Conservation (phyloP, 2,113 vertebrate species). For the Callorhinus ursinus region DNA sequence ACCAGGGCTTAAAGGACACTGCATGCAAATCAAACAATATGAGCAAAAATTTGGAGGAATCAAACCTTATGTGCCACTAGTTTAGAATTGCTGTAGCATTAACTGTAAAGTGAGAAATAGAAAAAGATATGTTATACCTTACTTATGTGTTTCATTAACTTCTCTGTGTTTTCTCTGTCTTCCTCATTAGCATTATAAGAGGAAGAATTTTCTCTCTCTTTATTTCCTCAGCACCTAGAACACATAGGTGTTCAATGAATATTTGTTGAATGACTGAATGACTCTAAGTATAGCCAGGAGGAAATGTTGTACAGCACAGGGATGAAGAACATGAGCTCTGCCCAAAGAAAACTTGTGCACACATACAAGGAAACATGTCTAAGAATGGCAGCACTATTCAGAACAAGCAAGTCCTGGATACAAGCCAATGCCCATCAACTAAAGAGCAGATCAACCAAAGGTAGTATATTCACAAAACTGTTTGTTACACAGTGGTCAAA, state of each 20-base stretch:
- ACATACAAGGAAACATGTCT: neutral
- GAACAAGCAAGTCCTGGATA: neutral
- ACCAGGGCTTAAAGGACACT: neutral
- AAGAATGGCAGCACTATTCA: neutral
- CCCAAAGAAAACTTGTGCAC: neutral
- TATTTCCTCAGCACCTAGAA: neutral
- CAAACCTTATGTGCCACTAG: neutral
- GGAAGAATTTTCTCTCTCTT: neutral
- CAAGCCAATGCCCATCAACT: neutral
- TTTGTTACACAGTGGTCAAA: neutral
- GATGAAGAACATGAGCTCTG: neutral
- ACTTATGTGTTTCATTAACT: neutral
- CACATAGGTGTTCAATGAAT: neutral
- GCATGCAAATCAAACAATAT: neutral
- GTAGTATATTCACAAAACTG: neutral
- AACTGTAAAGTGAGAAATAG: neutral
- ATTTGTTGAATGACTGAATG: neutral
- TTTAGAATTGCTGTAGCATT: neutral
- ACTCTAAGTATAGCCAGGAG: neutral
- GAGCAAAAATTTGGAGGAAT: neutral
- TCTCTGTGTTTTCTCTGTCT: neutral
- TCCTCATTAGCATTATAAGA: neutral
- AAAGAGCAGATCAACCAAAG: neutral
- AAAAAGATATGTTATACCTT: neutral
- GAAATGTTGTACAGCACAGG: neutral